Evolutionary conservation across 2,888 invertebrate species (phyloP), one percentile per base, ranked within the genome.

Genomic region (Adelphocoris suturalis): DNA sequence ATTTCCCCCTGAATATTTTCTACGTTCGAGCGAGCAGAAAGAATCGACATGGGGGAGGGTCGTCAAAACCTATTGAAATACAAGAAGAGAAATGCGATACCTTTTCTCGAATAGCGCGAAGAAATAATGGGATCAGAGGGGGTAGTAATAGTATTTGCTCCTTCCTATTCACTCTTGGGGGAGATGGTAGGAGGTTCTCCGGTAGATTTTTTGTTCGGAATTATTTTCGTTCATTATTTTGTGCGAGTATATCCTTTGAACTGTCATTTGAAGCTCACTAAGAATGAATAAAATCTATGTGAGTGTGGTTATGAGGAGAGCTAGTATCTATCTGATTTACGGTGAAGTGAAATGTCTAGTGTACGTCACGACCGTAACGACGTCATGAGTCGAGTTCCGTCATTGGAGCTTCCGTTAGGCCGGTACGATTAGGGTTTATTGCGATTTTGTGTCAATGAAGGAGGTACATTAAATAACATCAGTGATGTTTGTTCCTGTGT

Each of bases 1-100:
- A 57, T 57, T 57, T n/a, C 57, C 7, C 37, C 37, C 7, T 7
- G 57, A n/a, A 57, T 57, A 16, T n/a, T 57, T n/a, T 57, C 57
- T n/a, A 57, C 57, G n/a, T n/a, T 57, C 57, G 57, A 57, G 57
- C 57, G n/a, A n/a, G 57, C 57, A n/a, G n/a, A 57, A n/a, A 57
- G 57, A 16, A 57, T 57, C n/a, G 57, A 57, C 57, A n/a, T 57
- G 14, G 57, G n/a, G 57, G 57, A 57, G 57, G 16, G n/a, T n/a
- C 14, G n/a, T 57, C 57, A 57, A 57, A 57, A 57, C 57, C 57
- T 57, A n/a, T 12, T 57, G 57, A 57, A 57, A 57, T 57, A 57
- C 57, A 57, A 57, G 57, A 57, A 57, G 57, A 57, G 57, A 57
- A 57, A 57, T n/a, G 57, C 57, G 57, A 57, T n/a, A 16, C 57